phyloP scores from a whole-genome alignment of 2,888 invertebrate species.

The Meliscaeva auricollis region DNA sequence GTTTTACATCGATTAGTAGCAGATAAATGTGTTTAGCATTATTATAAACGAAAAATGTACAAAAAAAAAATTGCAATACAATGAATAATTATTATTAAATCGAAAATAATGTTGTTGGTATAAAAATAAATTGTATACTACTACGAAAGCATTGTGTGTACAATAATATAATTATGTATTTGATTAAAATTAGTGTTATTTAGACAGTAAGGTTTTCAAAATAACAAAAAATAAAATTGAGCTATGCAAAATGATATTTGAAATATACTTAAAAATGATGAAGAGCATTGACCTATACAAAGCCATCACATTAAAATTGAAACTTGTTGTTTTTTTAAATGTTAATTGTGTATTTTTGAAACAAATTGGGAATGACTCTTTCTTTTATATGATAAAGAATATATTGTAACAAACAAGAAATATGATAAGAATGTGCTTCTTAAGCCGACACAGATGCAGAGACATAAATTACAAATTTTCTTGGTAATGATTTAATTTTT shows the following conservation, averaged over 20 bases:
- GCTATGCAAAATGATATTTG: neutral
- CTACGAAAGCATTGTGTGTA: slow-evolving; percentile 10
- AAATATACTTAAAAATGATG: neutral
- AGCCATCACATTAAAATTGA: no score
- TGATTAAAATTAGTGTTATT: neutral
- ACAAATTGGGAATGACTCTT: slow-evolving; percentile 19
- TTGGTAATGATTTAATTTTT: no score
- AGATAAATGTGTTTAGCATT: slow-evolving; percentile 1
- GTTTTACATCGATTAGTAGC: slow-evolving; percentile 56
- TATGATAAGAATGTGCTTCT: neutral
- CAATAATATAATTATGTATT: neutral
- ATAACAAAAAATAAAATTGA: neutral
- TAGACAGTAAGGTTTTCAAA: slow-evolving; percentile 5
- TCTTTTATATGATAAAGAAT: neutral
- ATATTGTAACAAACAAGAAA: slow-evolving; percentile 2
- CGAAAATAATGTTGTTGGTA: slow-evolving; percentile 17
- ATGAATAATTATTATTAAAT: slow-evolving; percentile 15
- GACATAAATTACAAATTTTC: slow-evolving; percentile 16
- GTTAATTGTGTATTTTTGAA: no score
- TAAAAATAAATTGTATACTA: slow-evolving; percentile 13
- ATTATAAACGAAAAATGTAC: slow-evolving; percentile 50
- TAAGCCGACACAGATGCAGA: neutral
- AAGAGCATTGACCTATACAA: neutral
- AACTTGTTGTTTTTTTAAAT: no score
- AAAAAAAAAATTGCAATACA: slow-evolving; percentile 13